Evolutionary conservation across 2,797 vertebrate species (phyloP), one percentile per base, ranked within the genome.

Genomic region (Nyctibius grandis): DNA sequence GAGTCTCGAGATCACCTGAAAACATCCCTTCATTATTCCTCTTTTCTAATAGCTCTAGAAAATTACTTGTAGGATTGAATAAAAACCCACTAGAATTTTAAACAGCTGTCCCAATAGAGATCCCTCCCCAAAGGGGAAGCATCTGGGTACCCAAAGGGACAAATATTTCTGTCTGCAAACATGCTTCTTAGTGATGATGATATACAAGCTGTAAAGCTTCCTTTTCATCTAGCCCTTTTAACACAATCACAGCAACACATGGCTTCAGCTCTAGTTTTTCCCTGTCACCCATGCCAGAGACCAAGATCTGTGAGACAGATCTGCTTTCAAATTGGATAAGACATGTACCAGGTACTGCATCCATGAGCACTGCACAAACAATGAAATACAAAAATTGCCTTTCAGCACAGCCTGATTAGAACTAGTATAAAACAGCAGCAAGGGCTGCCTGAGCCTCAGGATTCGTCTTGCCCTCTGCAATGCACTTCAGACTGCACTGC

Each of bases 301-400:
- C 83, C 33, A 57, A 76, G 61, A 51, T 48, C 42, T 75, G 68
- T 26, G 88, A 93, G 89, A 94, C 50, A 56, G 61, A 96, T 91
- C 56, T 96, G 60, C 78, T 92, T 80, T 76, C 84, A 92, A 93
- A 96, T 93, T 91, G 77, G 79, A 19, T 82, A 31, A 87, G 96
- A 94, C 1, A 0, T 19, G 61, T 57, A 80, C 45, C 85, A 92
- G 93, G 84, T 91, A 93, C 84, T 0, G 0, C 75, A 72, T 82
- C 53, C 69, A 88, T 20, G 51, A 92, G 44, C 70, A 50, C 57
- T 38, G 68, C 69, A 70, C 63, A 65, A 89, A 86, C 68, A 83
- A 47, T 59, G 86, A 91, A 87, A 93, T 34, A 53, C 45, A 33
- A 65, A 90, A 89, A 91, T 53, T 87, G 81, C 88, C 56, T 95